Evolutionary conservation across 2,113 vertebrate species (phyloP).

Genomic region (Uropsilus gracilis): DNA sequence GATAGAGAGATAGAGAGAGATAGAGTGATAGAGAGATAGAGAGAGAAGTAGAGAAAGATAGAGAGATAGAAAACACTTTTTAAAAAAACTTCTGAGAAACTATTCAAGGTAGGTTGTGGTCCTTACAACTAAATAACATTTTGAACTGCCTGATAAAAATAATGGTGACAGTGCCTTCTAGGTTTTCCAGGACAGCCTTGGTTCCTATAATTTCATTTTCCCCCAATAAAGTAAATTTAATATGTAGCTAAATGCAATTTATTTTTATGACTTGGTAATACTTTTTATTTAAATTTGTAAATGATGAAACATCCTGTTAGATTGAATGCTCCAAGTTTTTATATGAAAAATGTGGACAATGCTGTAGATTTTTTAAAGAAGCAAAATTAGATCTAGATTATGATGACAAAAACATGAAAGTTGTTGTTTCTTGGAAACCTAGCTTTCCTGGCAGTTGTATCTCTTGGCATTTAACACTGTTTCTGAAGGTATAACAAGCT

Average conservation of each 20-base stretch:
- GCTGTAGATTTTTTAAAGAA: background rate
- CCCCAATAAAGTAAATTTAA: constrained; percentile 46
- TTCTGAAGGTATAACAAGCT: background rate
- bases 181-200: constrained; percentile 1
- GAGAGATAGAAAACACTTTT: too few species aligned
- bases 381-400: constrained; percentile 1
- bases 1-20: too few species aligned
- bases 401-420: background rate
- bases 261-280: constrained; percentile 56
- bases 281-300: constrained; percentile 61
- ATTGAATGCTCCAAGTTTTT: background rate
- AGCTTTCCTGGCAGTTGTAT: background rate
- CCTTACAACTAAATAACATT: constrained; percentile 44
- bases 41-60: too few species aligned
- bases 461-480: background rate
- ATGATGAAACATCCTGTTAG: constrained; percentile 26
- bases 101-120: background rate
- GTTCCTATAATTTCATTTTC: constrained; percentile 47
- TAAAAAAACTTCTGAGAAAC: background rate
- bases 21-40: too few species aligned
- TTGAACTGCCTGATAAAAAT: constrained; percentile 32
- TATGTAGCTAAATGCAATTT: constrained; percentile 19
- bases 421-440: constrained; percentile 27
- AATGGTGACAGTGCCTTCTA: background rate
- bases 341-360: constrained; percentile 37